Evolutionary conservation across 1,140 invertebrate species (phyloP).

Genomic region (Prorops nasuta): DNA sequence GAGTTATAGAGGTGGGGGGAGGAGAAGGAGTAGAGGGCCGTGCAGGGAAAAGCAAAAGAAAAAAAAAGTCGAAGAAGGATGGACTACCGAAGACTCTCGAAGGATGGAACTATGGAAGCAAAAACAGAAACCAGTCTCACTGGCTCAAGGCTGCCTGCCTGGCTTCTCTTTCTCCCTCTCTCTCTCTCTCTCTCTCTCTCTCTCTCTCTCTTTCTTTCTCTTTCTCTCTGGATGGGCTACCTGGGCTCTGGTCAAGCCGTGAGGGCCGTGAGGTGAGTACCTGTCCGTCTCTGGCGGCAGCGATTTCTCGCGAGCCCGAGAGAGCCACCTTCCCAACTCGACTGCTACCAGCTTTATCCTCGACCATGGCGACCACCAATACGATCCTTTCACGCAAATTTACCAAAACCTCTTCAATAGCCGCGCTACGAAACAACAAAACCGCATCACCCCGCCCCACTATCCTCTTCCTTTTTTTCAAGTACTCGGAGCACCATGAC

Average conservation of each 20-base stretch:
- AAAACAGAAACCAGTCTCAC: slow-evolving; percentile 59
- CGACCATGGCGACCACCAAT: slow-evolving; percentile 13
- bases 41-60: slow-evolving; percentile 2
- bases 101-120: slow-evolving; percentile 55
- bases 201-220: background rate
- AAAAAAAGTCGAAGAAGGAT: slow-evolving; percentile 46
- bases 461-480: too few species aligned
- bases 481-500: too few species aligned
- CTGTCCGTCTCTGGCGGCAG: slow-evolving; percentile 2
- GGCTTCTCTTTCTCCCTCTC: slow-evolving; percentile 7
- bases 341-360: slow-evolving; percentile 30
- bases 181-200: slow-evolving; percentile 1
- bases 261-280: slow-evolving; percentile 3
- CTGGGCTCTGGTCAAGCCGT: too few species aligned
- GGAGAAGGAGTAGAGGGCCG: slow-evolving; percentile 3
- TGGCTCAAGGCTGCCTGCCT: slow-evolving; percentile 53
- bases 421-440: too few species aligned
- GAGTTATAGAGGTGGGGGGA: background rate
- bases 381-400: too few species aligned
- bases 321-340: slow-evolving; percentile 5
- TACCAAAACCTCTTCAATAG: too few species aligned
- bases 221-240: too few species aligned
- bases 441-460: too few species aligned
- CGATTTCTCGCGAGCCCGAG: slow-evolving; percentile 12
- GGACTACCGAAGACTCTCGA: slow-evolving; percentile 47